Base-by-base conservation (phyloP, 1,140 invertebrate species). In the Anagrus nilaparvatae region DNA sequence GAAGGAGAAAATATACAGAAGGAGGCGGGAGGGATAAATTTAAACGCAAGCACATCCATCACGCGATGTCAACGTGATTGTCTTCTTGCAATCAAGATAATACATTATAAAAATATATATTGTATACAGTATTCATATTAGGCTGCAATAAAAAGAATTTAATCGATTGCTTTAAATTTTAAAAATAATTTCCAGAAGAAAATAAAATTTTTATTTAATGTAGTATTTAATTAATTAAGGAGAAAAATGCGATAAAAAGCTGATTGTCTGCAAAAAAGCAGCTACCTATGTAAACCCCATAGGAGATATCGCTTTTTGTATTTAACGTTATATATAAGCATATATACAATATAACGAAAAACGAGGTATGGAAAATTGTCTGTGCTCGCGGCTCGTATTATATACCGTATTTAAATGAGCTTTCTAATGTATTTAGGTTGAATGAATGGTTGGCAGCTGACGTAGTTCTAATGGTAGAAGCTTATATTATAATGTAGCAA, bases 31-130 rank as follows among this genome's bases (percentile, higher is more conserved):
- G 51, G 58, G 55, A n/a, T 58, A 40, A 59, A 61, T 65, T 61
- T 55, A 51, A 58, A 48, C 52, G 37, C 35, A 3, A 49, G 56
- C 55, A 59, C 65, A 69, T 69, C 65, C 64, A 69, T 69, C 65
- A 69, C 58, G 50, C 52, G 63, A 56, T 65, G 65, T 69, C 65
- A 66, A 59, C 65, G 61, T 61, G 64, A 68, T 69, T 69, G 65
- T 69, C 64, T 67, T 64, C 54, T 53, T 58, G 27, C 20, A 27
- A 29, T n/a, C 31, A 39, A 34, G 3, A 21, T 18, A 17, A 17
- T 1, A 7, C 12, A 19, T 4, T 16, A 25, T 12, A 34, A 18
- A 29, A 5, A 14, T 33, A 30, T 23, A 14, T 8, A 12, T 13
- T 18, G 8, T 13, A 27, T 7, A 34, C n/a, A 12, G 29, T 30